Conservation (phyloP, 1,140 invertebrate species). For the Tyrophagus putrescentiae region DNA sequence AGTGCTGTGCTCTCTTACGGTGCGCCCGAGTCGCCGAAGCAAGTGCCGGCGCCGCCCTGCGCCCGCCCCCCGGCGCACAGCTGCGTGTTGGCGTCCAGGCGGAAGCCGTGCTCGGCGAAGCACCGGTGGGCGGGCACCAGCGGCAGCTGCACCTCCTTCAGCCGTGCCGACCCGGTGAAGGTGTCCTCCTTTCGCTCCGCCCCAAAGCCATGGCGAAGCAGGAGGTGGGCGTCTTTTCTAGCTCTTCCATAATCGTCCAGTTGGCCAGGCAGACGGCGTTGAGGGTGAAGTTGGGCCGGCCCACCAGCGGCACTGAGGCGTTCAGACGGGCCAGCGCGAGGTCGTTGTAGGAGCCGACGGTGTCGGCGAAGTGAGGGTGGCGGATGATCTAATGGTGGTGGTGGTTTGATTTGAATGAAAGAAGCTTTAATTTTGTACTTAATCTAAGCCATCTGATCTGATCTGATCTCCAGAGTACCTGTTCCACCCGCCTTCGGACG, state of each 20-base stretch:
- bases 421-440: neutral
- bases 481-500: neutral
- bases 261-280: conserved; percentile 29
- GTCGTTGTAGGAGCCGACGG: conserved; percentile 28
- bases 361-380: neutral
- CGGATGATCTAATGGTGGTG: conserved; percentile 5
- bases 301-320: conserved; percentile 39
- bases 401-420: neutral
- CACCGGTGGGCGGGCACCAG: neutral
- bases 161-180: conserved; percentile 21
- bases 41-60: conserved; percentile 40
- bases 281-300: conserved; percentile 25
- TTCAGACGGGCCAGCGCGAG: conserved; percentile 63
- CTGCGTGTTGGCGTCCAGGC: conserved; percentile 35
- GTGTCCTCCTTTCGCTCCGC: conserved; percentile 26
- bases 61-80: conserved; percentile 58
- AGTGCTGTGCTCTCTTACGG: too few relatives aligned
- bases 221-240: neutral
- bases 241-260: neutral
- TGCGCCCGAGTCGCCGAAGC: conserved; percentile 57
- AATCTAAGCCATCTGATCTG: neutral
- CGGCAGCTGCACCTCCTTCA: conserved; percentile 41
- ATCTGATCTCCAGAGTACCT: too few relatives aligned
- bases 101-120: neutral
- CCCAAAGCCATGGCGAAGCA: conserved; percentile 75